These are phyloP conservation scores for Aleiodes sp. DNA, from an alignment of 1,140 invertebrate species.

Conservation along the genomic window DNA sequence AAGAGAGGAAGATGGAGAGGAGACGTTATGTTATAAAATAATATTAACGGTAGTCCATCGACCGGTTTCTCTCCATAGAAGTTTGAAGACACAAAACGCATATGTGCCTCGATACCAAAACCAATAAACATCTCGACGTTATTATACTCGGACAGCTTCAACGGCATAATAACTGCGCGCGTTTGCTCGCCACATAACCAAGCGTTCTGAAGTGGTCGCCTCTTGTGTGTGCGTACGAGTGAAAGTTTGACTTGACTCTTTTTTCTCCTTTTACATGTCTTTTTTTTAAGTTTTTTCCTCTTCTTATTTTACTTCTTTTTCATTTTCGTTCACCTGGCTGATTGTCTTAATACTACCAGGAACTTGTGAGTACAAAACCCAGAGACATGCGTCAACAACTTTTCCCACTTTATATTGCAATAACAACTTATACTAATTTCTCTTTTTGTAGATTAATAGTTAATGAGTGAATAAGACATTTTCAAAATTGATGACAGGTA, in stretches of 20 bases:
- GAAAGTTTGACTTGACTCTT: conserved; percentile 1
- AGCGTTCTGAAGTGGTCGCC: neutral
- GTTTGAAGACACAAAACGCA: conserved; percentile 1
- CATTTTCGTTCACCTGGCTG: neutral
- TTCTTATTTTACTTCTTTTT: neutral
- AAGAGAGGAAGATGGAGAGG: neutral
- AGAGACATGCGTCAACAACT: neutral
- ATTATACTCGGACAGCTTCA: conserved; percentile 37
- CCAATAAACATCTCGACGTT: conserved; percentile 54
- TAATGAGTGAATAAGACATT: neutral
- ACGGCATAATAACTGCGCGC: conserved; percentile 36
- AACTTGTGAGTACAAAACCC: neutral
- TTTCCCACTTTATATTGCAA: neutral
- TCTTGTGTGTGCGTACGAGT: neutral
- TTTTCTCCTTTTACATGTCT: neutral
- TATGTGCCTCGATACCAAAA: conserved; percentile 23
- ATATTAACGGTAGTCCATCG: conserved; percentile 32
- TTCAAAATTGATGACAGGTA: neutral
- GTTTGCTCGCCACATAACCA: neutral
- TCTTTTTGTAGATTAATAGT: neutral
- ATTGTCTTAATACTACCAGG: neutral
- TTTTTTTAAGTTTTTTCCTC: neutral
- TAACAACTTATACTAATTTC: neutral
- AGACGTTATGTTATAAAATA: conserved; percentile 19
- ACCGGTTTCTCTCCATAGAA: conserved; percentile 24